Conservation (phyloP, 2,113 vertebrate genomes). For the Ancistrus triradiatus region DNA sequence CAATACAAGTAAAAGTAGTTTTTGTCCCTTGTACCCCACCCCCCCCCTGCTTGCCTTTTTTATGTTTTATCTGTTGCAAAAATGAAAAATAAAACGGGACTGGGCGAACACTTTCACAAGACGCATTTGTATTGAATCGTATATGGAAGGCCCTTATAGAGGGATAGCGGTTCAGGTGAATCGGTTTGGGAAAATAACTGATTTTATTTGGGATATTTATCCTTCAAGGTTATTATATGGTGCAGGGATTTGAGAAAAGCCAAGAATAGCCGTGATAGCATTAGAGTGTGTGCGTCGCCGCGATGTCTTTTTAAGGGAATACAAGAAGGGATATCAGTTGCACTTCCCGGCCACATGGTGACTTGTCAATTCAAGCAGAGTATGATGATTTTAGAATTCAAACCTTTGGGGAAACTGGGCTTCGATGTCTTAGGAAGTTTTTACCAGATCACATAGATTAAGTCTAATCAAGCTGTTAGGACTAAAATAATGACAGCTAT, state of each 20-base stretch:
- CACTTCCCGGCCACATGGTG: conserved; percentile 86
- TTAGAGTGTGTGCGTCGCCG: conserved; percentile 69
- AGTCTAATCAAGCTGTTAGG: no score
- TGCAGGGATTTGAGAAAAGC: conserved; percentile 69
- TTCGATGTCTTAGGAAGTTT: conserved; percentile 42
- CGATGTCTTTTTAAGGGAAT: conserved; percentile 99
- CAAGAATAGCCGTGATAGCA: conserved; percentile 96
- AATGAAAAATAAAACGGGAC: neutral
- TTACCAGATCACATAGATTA: no score
- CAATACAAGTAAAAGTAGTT: conserved; percentile 86
- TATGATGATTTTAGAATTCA: conserved; percentile 79
- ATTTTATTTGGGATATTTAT: conserved; percentile 30
- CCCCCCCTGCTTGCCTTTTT: conserved; percentile 10
- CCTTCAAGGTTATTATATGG: conserved; percentile 77
- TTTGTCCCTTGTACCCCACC: conserved; percentile 45
- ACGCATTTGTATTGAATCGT: no score
- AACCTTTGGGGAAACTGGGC: conserved; percentile 75
- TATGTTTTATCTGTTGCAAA: neutral
- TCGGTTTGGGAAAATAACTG: no score
- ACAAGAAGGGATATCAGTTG: conserved; percentile 81
- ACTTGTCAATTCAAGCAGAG: conserved; percentile 84
- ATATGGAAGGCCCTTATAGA: no score
- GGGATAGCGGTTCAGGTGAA: no score
- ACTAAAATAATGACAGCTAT: no score
- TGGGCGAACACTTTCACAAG: no score